A percentile compares a stretch with the other conserved stretches of the same genome.
Conservation (phyloP, 2,797 vertebrate species). For the Neosilurus hyrtlii region DNA sequence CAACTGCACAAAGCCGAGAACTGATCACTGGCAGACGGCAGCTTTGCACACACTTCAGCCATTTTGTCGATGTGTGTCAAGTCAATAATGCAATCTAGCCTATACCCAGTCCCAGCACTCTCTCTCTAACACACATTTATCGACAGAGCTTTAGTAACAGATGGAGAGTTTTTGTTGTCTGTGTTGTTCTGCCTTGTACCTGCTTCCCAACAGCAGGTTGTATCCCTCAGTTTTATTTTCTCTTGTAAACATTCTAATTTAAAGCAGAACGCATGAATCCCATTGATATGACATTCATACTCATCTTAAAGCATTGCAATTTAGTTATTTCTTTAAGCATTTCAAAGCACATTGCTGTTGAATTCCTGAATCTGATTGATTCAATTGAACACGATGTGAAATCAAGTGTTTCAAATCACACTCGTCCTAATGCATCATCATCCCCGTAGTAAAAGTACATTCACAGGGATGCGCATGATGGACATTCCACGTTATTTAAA, state of each 20-base stretch:
- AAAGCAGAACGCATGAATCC: slow-evolving; percentile 12
- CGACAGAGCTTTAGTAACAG: slow-evolving; percentile 39
- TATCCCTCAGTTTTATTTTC: slow-evolving; percentile 9
- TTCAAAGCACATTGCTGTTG: not conserved
- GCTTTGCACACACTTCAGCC: slow-evolving; percentile 50
- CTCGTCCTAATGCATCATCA: not conserved
- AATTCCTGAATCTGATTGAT: not conserved
- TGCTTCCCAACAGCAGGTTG: slow-evolving; percentile 11
- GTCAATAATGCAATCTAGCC: slow-evolving; percentile 58
- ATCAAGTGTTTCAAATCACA: not conserved
- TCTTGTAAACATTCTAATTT: not conserved
- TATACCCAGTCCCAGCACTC: slow-evolving; percentile 41
- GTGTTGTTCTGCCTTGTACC: slow-evolving; percentile 28
- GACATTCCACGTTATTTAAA: not conserved
- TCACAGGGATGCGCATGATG: too few species aligned
- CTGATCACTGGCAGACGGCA: slow-evolving; percentile 51
- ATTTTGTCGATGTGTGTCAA: slow-evolving; percentile 52
- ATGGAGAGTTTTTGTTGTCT: slow-evolving; percentile 39
- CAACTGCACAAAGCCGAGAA: slow-evolving; percentile 37
- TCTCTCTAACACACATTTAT: slow-evolving; percentile 48
- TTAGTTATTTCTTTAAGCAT: not conserved
- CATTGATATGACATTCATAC: not conserved
- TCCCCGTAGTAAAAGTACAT: not conserved
- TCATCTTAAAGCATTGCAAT: not conserved
- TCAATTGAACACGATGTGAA: not conserved